These are phyloP conservation scores for Reticulitermes speratus DNA, from an alignment of 1,140 invertebrate genomes.

Conservation along the genomic window DNA sequence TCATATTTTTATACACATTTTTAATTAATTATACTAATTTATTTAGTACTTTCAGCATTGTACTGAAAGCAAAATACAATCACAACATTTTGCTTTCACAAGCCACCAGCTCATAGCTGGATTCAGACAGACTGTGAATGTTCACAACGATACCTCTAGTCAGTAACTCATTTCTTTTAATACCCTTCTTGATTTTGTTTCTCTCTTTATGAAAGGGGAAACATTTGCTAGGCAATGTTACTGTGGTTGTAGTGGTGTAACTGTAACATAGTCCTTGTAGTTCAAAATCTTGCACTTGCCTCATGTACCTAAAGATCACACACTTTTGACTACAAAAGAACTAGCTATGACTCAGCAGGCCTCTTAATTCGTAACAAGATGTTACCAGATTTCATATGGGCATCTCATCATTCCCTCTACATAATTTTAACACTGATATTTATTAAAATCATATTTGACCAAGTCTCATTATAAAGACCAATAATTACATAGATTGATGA, in stretches of 20 bases:
- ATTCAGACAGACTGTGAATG: slow-evolving; percentile 1
- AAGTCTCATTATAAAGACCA: neutral
- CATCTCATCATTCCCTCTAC: neutral
- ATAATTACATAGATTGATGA: slow-evolving; percentile 5
- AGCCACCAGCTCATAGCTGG: neutral
- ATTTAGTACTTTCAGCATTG: neutral
- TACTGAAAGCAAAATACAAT: neutral
- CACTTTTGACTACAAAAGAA: slow-evolving; percentile 3
- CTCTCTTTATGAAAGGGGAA: neutral
- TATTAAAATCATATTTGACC: slow-evolving; percentile 9
- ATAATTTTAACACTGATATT: slow-evolving; percentile 9
- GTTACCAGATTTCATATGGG: neutral
- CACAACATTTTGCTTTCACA: neutral
- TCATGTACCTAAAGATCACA: neutral
- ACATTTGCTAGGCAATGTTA: neutral
- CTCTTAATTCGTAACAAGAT: neutral
- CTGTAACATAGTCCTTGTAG: neutral
- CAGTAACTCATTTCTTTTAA: neutral
- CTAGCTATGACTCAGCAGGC: neutral
- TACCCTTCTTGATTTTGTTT: neutral
- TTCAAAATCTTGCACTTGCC: neutral
- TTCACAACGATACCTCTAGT: neutral
- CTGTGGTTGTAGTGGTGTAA: slow-evolving; percentile 1
- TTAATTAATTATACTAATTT: neutral
- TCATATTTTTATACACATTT: slow-evolving; percentile 18